Base-by-base conservation (phyloP, 2,797 vertebrate species). In the Falco concolor region DNA sequence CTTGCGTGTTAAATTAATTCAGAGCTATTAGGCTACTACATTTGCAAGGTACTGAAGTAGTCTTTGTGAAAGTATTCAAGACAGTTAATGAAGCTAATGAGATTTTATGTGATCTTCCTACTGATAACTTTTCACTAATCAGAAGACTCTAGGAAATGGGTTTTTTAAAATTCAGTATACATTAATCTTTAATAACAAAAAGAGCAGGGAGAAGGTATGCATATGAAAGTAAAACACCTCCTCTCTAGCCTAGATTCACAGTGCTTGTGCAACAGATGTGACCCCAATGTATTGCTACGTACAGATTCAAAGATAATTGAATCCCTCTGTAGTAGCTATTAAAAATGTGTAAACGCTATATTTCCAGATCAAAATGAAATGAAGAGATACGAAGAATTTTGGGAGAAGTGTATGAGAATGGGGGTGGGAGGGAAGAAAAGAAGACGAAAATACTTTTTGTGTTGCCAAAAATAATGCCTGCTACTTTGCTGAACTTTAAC, bases 201-300 rank as follows among this genome's bases (percentile, higher is more conserved):
- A 56, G 27, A 3, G 18, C 49, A 70, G 53, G 34, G 61, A 60
- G 54, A 88, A 92, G 23, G 56, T 69, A 52, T 8, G 22, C 36
- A n/a, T 88, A 18, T 15, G 52, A 90, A 93, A 92, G 49, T 69
- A 82, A 92, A 76, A 30, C 30, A 76, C 9, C 44, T 94, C 57
- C 68, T 93, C 80, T 95, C 95, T 78, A 91, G 70, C 80, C 70
- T 91, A 91, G 77, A 88, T 95, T 93, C 56, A 56, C 69, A 67
- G 70, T 79, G 67, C 80, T 95, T 94, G 77, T 92, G 77, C 83
- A 91, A 87, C 93, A 97, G 87, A 96, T 91, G 89, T 93, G 93
- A 86, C 77, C 50, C 60, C 59, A 57, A 67, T 82, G 91, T 88
- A 79, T 79, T 95, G 65, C 65, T 59, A 13, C 67, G 63, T 69